Percentiles rank a stretch among this genome's conserved stretches.
Conservation (phyloP, 2,113 vertebrate species). For the Tursiops truncatus region DNA sequence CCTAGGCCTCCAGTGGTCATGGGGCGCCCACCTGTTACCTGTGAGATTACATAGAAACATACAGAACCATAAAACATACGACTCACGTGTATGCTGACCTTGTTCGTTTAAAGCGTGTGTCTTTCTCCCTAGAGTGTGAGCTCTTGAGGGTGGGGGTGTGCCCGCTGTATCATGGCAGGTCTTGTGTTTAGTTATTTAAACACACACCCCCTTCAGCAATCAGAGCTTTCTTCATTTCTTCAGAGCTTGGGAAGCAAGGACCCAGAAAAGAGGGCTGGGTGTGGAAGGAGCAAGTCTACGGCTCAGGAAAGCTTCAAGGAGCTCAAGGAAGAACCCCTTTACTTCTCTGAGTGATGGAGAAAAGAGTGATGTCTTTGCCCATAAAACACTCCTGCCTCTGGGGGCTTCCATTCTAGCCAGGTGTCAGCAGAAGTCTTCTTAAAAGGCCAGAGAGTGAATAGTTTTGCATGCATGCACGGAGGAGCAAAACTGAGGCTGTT, state of each 20-base stretch:
- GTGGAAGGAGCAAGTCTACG: neutral
- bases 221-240: neutral
- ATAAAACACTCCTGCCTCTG: neutral
- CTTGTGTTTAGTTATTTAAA: neutral
- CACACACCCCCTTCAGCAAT: fast-evolving
- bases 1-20: neutral
- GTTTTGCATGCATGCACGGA: neutral
- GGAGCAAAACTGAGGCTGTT: neutral
- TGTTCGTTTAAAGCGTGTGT: neutral
- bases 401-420: neutral
- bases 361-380: neutral
- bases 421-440: neutral
- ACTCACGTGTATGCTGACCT: fast-evolving
- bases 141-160: neutral
- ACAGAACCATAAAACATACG: neutral
- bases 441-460: neutral
- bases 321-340: neutral
- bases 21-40: fast-evolving
- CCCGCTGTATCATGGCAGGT: too few relatives aligned
- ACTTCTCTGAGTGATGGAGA: neutral
- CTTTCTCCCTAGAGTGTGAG: neutral
- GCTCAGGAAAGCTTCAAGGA: neutral
- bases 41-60: fast-evolving
- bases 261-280: neutral
- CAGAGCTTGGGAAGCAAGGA: neutral